Base-by-base conservation (phyloP, 1,140 invertebrate genomes). In the Mactra quadrangularis region DNA sequence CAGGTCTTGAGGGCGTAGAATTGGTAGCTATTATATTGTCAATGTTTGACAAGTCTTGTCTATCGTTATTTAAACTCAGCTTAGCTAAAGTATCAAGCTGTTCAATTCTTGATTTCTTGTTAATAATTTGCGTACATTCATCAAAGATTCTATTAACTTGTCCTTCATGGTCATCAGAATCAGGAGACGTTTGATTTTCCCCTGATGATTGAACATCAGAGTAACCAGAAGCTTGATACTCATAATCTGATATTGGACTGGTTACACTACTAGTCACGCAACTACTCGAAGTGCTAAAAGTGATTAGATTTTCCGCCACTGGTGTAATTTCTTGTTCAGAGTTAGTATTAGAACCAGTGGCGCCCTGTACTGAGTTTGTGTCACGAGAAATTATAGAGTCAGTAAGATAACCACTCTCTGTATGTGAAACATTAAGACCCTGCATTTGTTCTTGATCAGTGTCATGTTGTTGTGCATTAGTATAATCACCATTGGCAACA, bases 331-430 rank as follows among this genome's bases (percentile, higher is more conserved):
- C 59, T 13, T 33, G 55, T 29, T 82, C 71, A 7, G 71, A 82
- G 41, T 62, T 75, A 62, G 25, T 62, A 66, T 19, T 27, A 22
- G 76, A 38, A 1, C 47, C 29, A 4, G 29, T 31, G 9, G n/a
- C 25, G 6, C 53, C 33, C 0, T 47, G 66, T 15, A 31, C 13
- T 17, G 17, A 57, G 15, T 38, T 41, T 11, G 17, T 72, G 0
- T 60, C 59, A 25, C 47, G 45, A 62, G 70, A 74, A 19, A 60
- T 64, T 25, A 74, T 29, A 33, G 79, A 82, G 52, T 82, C 79
- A 33, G 79, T 82, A 17, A 82, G 52, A 72, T 82, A 82, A 22
- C 79, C 79, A 52, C 79, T 82, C 47, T 82, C 79, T 33, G 53
- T 29, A 29, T 71, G 66, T 25, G 78, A 82, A 9, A 33, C 68